Base-by-base conservation (phyloP, 2,888 invertebrate genomes). In the Poecilus cupreus region DNA sequence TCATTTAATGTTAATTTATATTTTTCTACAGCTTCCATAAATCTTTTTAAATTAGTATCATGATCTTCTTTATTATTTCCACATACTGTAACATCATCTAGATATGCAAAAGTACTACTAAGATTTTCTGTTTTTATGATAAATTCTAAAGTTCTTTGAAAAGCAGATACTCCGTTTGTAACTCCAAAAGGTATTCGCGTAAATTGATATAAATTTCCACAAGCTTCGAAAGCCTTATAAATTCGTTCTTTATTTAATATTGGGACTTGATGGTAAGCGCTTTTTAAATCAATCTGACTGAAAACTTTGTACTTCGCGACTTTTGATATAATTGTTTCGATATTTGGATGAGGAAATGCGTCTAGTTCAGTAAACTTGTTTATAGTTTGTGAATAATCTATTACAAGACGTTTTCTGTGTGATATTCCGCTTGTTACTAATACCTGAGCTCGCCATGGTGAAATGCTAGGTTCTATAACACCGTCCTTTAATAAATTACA, bases 1-100 rank as follows among this genome's bases (percentile, higher is more conserved):
- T 64, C 5, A 64, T 64, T 64, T 5, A 64, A 11, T 64, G 64
- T 64, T n/a, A 64, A 16, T 8, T 10, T 13, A 10, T 64, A 64
- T 32, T 26, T 64, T 37, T 64, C 26, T 1, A 64, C 32, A 32
- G 60, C 64, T 5, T 64, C 0, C 37, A 64, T 26, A 16, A 64
- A 64, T 8, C 11, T 32, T 32, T 8, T 37, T 3, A 64, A 37
- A 16, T 64, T 64, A 4, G n/a, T 32, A 32, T 32, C 32, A 37
- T 32, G 32, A 32, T 64, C 22, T 13, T 3, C 60, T 60, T n/a
- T 26, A 60, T 11, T 16, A 4, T 26, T 24, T 1, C 26, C 60
- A 22, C 24, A 13, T 4, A 60, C 13, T 13, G 24, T 60, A 16
- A 13, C 13, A 26, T 13, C 24, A 46, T 13, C 16, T 6, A n/a